Evolutionary conservation across 2,797 vertebrate species (phyloP).

Genomic region (Peromyscus attwateri): DNA sequence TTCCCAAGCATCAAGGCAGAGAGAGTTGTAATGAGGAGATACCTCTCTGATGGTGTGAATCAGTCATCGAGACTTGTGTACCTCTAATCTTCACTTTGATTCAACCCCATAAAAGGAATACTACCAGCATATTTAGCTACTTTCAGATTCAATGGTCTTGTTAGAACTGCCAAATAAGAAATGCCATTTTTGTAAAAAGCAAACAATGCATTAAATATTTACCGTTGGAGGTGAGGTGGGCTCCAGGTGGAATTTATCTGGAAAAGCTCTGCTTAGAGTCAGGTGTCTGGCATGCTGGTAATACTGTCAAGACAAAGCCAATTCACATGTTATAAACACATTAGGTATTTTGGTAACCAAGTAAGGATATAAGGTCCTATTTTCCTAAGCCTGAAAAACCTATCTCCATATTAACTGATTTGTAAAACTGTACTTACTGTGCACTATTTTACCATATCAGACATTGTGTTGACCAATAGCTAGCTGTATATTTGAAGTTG

Average conservation of each 20-base stretch:
- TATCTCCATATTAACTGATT: background rate
- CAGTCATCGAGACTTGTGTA: background rate
- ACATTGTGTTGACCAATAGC: background rate
- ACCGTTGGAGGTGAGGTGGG: slow-evolving; percentile 91
- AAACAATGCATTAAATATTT: slow-evolving; percentile 66
- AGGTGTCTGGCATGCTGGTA: slow-evolving; percentile 95
- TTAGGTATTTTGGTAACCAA: background rate
- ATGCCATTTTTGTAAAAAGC: slow-evolving; percentile 29
- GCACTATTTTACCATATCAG: background rate
- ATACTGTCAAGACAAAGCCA: slow-evolving; percentile 89
- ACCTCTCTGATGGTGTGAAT: background rate
- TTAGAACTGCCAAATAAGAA: background rate
- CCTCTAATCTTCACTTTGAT: background rate
- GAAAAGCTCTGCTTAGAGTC: slow-evolving; percentile 95
- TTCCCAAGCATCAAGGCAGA: background rate
- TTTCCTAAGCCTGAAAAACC: background rate
- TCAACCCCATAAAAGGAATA: background rate
- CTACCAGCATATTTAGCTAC: background rate
- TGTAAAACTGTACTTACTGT: background rate
- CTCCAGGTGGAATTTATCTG: slow-evolving; percentile 94
- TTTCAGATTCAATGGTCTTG: background rate
- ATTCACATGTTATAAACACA: background rate
- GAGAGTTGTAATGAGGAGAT: background rate
- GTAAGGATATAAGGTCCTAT: background rate
- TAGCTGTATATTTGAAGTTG: background rate